Conservation (phyloP, 2,113 vertebrate species). For the Vulpes lagopus region DNA sequence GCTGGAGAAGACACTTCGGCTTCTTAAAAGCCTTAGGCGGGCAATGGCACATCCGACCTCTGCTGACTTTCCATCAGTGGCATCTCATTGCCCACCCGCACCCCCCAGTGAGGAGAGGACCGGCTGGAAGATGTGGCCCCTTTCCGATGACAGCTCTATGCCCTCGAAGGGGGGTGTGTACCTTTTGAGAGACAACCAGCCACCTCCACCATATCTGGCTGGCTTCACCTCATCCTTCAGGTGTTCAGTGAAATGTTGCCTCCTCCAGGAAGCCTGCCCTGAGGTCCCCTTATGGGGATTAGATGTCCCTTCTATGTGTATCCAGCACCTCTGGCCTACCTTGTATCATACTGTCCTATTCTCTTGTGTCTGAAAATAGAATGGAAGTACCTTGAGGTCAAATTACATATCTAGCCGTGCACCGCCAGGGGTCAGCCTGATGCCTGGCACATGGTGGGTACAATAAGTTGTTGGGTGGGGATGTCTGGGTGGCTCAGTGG, state of each 20-base stretch:
- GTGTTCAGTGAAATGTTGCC: not conserved
- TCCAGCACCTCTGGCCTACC: not conserved
- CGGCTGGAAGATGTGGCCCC: not conserved
- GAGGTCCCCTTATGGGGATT: not conserved
- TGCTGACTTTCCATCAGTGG: rapidly evolving
- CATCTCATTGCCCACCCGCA: rapidly evolving
- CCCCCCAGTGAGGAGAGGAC: not conserved
- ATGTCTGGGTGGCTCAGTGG: no score
- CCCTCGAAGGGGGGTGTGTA: not conserved
- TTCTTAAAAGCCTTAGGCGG: not conserved
- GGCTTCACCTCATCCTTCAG: not conserved
- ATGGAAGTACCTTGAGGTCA: not conserved
- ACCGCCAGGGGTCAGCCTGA: not conserved
- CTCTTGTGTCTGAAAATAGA: not conserved
- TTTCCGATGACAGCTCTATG: not conserved
- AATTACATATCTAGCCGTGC: not conserved
- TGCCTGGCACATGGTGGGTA: not conserved
- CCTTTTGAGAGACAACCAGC: no score
- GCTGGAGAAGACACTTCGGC: not conserved
- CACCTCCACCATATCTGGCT: not conserved
- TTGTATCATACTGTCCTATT: not conserved
- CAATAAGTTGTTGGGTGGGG: not conserved
- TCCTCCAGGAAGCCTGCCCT: not conserved
- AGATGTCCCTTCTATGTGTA: not conserved
- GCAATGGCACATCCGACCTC: no score